Conservation (phyloP, 2,113 vertebrate genomes). For the Tonatia bakeri region DNA sequence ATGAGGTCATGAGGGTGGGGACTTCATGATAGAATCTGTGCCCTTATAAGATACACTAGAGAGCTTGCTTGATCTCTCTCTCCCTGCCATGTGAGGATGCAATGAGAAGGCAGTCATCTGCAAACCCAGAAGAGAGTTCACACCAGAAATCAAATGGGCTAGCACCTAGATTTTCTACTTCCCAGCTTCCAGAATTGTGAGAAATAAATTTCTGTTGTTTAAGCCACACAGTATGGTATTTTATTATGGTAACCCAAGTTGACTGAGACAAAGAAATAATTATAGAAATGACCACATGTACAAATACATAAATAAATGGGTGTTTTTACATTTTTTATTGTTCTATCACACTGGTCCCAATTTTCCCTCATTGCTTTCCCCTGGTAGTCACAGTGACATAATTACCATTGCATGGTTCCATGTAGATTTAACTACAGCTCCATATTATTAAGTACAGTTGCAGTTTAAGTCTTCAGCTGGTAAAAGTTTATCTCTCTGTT, state of each 20-base stretch:
- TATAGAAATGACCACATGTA: neutral
- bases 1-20: neutral
- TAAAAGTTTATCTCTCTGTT: conserved; percentile 54
- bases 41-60: neutral
- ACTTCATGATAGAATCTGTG: neutral
- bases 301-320: neutral
- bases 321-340: too few relatives aligned
- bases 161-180: neutral
- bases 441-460: neutral
- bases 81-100: neutral
- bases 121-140: neutral
- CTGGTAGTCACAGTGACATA: neutral
- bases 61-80: neutral
- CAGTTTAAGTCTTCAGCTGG: conserved; percentile 30
- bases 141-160: neutral
- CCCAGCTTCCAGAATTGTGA: neutral
- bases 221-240: neutral
- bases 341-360: too few relatives aligned
- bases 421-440: neutral
- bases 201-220: neutral
- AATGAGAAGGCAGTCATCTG: neutral
- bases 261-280: neutral
- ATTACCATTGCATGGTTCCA: neutral
- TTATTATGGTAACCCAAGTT: neutral
- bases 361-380: too few relatives aligned